A percentile compares a stretch with the other conserved stretches of the same genome.
phyloP scores from a whole-genome alignment of 2,113 vertebrate species.

The Tyto alba region DNA sequence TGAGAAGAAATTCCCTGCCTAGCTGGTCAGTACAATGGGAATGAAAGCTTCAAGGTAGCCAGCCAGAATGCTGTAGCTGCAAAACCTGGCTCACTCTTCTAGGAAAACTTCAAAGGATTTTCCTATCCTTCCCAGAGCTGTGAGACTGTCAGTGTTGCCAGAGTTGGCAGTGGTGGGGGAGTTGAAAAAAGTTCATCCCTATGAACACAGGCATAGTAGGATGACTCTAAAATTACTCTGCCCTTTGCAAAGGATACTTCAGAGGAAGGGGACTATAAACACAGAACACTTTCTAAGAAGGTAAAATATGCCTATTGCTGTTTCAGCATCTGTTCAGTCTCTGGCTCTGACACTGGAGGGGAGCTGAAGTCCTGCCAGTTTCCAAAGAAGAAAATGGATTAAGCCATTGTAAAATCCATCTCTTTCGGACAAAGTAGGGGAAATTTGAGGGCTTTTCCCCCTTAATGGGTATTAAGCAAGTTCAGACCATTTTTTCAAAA shows the following conservation, averaged over 20 bases:
- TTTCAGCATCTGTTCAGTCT: neutral
- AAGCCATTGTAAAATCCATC: neutral
- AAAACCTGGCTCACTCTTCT: neutral
- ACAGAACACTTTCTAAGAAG: neutral
- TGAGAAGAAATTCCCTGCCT: neutral
- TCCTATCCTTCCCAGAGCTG: neutral
- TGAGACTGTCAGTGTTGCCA: neutral
- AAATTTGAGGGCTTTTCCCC: neutral
- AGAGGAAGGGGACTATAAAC: neutral
- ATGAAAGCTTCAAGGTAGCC: neutral
- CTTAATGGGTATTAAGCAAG: neutral
- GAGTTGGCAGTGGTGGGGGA: neutral
- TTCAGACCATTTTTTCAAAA: neutral
- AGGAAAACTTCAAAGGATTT: neutral
- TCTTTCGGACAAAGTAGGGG: neutral
- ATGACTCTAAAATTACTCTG: neutral
- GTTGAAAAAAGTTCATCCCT: neutral
- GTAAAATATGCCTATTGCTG: neutral
- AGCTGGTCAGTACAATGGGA: neutral
- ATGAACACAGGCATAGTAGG: neutral
- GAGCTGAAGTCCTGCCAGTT: neutral
- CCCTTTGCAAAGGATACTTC: neutral
- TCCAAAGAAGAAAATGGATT: neutral
- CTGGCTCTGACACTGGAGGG: neutral
- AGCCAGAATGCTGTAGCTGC: neutral